These are phyloP conservation scores for Plecturocebus donacophilus DNA, from an alignment of 2,113 vertebrate genomes.

Conservation along the genomic window DNA sequence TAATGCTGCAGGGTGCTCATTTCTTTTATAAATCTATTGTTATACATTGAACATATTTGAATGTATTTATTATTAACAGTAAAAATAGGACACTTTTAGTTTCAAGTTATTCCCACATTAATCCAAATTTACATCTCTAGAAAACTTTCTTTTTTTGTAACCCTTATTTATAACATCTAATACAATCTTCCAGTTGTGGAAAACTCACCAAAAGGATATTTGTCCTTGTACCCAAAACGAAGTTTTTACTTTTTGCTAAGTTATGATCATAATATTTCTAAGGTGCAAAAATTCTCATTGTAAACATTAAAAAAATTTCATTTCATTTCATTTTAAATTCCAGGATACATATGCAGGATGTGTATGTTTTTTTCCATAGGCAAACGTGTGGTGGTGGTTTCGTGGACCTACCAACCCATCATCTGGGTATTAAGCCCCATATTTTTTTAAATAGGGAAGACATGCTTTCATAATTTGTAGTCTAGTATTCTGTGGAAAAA, in stretches of 20 bases:
- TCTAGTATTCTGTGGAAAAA: not conserved
- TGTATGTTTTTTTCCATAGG: no score
- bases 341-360: no score
- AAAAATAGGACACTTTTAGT: conserved; percentile 25
- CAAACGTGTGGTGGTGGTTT: no score
- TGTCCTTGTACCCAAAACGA: not conserved
- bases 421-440: no score
- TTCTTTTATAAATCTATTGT: conserved; percentile 23
- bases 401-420: no score
- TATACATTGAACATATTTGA: not conserved
- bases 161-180: not conserved
- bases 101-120: conserved; percentile 46
- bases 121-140: conserved; percentile 5
- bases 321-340: no score
- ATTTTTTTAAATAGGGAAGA: not conserved
- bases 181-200: not conserved
- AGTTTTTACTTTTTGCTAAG: conserved; percentile 20
- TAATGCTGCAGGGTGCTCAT: not conserved
- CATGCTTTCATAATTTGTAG: not conserved
- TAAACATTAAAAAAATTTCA: not conserved
- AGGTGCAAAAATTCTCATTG: not conserved
- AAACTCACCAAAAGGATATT: not conserved
- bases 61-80: conserved; percentile 8
- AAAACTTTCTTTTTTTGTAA: not conserved
- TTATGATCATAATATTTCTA: not conserved